Percentiles rank a stretch among this genome's conserved stretches.
phyloP scores from a whole-genome alignment of 2,888 invertebrate genomes.

The Epiblema foenella region DNA sequence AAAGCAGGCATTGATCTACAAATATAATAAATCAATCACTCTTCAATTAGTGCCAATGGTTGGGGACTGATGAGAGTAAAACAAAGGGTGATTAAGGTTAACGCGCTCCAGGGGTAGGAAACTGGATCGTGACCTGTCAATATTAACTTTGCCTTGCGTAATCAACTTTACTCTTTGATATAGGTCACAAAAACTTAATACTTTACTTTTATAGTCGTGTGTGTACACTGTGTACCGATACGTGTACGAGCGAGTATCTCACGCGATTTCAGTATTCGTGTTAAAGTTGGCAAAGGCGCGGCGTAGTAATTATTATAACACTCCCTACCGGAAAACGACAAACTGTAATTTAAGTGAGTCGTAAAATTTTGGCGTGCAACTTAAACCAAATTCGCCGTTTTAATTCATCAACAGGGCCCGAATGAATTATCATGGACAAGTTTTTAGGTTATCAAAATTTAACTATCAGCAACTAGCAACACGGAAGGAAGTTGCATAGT shows the following conservation, averaged over 20 bases:
- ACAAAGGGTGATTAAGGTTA: conserved; percentile 57
- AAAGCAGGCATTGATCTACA: conserved; percentile 45
- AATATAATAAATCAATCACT: conserved; percentile 53
- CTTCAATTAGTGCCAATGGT: conserved; percentile 55
- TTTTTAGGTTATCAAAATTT: conserved; percentile 25
- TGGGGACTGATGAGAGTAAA: conserved; percentile 51
- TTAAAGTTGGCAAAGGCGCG: conserved; percentile 35
- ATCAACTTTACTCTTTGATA: conserved; percentile 18
- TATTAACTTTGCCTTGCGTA: conserved; percentile 47
- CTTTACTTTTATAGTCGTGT: not conserved
- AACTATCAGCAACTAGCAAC: not conserved
- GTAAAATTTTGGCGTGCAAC: conserved; percentile 28
- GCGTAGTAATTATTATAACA: conserved; percentile 37
- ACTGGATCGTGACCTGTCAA: conserved; percentile 59
- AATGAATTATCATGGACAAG: not conserved
- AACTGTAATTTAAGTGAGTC: conserved; percentile 25
- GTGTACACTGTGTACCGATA: not conserved
- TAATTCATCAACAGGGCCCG: not conserved
- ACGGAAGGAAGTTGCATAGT: conserved; percentile 12
- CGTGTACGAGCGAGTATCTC: not conserved
- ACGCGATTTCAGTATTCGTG: conserved; percentile 31
- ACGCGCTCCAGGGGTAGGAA: conserved; percentile 52
- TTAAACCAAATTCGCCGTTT: conserved; percentile 16
- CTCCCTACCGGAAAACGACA: conserved; percentile 33
- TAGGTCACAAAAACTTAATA: conserved; percentile 6